Evolutionary conservation across 92 coral and sea anemone species (phyloP), one percentile per base, ranked within the genome.

Genomic region (Porites rus): DNA sequence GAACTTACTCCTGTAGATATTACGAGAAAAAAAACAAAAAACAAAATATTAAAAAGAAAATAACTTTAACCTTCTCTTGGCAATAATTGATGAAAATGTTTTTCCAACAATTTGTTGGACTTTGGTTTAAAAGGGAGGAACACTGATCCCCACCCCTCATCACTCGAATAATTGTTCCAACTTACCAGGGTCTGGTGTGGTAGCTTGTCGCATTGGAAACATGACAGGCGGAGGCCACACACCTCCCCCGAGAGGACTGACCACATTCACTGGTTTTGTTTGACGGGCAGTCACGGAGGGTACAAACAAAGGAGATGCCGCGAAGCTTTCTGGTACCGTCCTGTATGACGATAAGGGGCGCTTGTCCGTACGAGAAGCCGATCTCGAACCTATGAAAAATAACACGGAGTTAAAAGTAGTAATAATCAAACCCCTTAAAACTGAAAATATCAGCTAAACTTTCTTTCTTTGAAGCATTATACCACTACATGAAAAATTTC

Each of bases 181-280:
- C 93, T 89, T 68, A 92, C 95, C 78, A 46, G 86, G 88, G 53
- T 92, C 95, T 10, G 95, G 95, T 28, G 95, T 89, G 70, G 89
- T 79, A 9, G 79, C 89, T 75, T 88, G 84, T 52, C 94, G 78
- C 24, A 81, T 83, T 17, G 92, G 94, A 22, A 91, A 93, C 56
- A 77, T 19, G 12, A 91, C 92, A 56, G 92, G 80, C 11, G 98
- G 95, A 6, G 97, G 97, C 98, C 98, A 92, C 19, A 87, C 76
- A 16, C 92, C 94, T 10, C 95, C 98, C 65, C 93, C 91, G 2
- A 73, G 22, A 38, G 91, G 98, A 64, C 74, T 83, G 38, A 80
- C 80, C 10, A 91, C 88, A 65, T 75, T 63, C 10, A 85, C 71
- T 18, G 90, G 79, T 74, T 80, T 86, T 10, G 88, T 43, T 22